Conservation (phyloP, 2,797 vertebrate species). For the Gobio occitaniae region DNA sequence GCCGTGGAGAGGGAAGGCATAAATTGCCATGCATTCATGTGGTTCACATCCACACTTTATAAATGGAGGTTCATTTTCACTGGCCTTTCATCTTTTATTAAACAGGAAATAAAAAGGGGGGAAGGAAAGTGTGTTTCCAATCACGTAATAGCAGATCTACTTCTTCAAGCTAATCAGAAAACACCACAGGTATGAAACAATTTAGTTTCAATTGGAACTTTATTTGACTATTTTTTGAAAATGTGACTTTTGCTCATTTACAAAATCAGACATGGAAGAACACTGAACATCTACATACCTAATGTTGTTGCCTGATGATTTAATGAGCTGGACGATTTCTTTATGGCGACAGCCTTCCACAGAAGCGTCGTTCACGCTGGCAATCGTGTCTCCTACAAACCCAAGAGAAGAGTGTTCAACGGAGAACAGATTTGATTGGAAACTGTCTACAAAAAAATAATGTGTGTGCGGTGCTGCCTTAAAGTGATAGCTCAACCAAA, state of each 20-base stretch:
- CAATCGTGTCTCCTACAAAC: slow-evolving; percentile 91
- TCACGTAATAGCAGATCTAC: slow-evolving; percentile 35
- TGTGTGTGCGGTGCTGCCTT: not conserved
- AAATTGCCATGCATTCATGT: slow-evolving; percentile 53
- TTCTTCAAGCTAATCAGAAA: slow-evolving; percentile 34
- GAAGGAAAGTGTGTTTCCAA: slow-evolving; percentile 53
- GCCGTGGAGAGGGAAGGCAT: slow-evolving; percentile 56
- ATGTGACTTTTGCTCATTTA: not conserved
- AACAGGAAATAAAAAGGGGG: slow-evolving; percentile 22
- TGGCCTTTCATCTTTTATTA: slow-evolving; percentile 70
- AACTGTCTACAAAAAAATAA: not conserved
- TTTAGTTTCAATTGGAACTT: not conserved
- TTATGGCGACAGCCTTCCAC: slow-evolving; percentile 91
- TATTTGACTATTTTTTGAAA: not conserved
- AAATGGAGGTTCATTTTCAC: slow-evolving; percentile 56
- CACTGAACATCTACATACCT: slow-evolving; percentile 73
- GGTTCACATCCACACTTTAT: slow-evolving; percentile 57
- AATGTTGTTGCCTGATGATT: slow-evolving; percentile 86
- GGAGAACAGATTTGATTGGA: not conserved
- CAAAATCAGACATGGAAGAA: not conserved
- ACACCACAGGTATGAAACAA: not conserved
- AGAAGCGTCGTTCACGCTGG: slow-evolving; percentile 86
- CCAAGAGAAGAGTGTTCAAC: slow-evolving; percentile 26
- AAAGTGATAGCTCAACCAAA: not conserved
- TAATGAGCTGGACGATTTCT: slow-evolving; percentile 95